Evolutionary conservation across 2,888 invertebrate species (phyloP), one percentile per base, ranked within the genome.

Genomic region (Fragum whitleyi): DNA sequence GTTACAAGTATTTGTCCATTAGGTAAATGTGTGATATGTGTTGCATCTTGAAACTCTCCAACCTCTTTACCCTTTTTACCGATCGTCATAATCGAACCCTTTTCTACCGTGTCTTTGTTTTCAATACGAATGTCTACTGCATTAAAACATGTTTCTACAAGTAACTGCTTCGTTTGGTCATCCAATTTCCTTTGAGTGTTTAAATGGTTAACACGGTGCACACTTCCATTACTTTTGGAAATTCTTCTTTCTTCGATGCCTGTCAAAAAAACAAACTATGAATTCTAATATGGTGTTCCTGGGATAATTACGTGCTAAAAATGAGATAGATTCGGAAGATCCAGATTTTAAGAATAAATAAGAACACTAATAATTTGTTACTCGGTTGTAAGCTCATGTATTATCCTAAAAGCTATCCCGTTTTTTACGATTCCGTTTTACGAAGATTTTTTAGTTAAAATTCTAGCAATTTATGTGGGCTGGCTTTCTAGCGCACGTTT

Each of bases 1-100:
- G 91, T 89, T 0, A 90, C 86, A 0, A 91, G 55, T n/a, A 89
- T 79, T 19, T 83, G 83, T 2, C 89, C 89, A 71, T 87, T 74
- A 2, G 77, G 72, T 14, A 88, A 23, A 55, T 79, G 76, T 0
- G 76, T 62, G 6, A 90, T 76, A 28, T 86, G 83, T 1, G 86
- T 86, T 0, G 87, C 88, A 72, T 89, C 87, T 32, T 86, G 82
- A 26, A 89, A 83, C 42, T 86, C 75, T 0, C 87, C 88, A 6
- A 73, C 36, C 0, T 62, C 69, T 23, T 77, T 79, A 9, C 86
- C 87, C 71, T 85, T 84, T 36, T 70, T 75, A 2, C 88, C 89
- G 59, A 88, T 87, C 28, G 72, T 77, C 53, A 29, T 67, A 19
- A 72, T 57, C 28, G 36, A 23, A 47, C n/a, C 21, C 5, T 57